Evolutionary conservation across 2,797 vertebrate genomes (phyloP).

Genomic region (Cynopterus sphinx): DNA sequence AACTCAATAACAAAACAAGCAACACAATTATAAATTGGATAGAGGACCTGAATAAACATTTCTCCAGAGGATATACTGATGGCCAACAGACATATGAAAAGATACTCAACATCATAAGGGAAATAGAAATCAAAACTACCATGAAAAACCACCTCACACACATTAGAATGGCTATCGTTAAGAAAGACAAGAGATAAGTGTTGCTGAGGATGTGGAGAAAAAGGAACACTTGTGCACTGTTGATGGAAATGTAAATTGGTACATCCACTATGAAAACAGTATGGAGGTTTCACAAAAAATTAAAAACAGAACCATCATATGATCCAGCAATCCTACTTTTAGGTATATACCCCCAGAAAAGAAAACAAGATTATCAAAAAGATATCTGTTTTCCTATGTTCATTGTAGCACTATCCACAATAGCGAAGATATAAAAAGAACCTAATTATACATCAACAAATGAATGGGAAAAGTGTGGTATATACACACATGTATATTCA

Average conservation of each 20-base stretch:
- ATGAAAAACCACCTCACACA: not conserved
- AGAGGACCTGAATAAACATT: not conserved
- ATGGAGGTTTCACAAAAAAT: not conserved
- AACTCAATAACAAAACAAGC: not conserved
- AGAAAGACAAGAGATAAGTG: not conserved
- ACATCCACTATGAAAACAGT: not conserved
- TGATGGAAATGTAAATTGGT: not conserved
- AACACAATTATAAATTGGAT: not conserved
- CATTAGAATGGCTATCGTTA: not conserved
- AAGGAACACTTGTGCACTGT: not conserved
- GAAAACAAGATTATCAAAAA: not conserved
- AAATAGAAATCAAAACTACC: not conserved
- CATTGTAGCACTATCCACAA: not conserved
- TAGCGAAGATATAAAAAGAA: not conserved
- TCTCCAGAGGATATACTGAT: not conserved
- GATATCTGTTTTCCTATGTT: not conserved
- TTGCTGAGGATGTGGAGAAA: not conserved
- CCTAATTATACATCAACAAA: not conserved
- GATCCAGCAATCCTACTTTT: not conserved
- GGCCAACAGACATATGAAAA: not conserved
- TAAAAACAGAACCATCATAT: not conserved
- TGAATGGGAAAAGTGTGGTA: not conserved
- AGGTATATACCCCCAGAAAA: not conserved
- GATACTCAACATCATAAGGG: not conserved
- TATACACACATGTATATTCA: too few relatives aligned